These are phyloP conservation scores for Nowickia ferox DNA, from an alignment of 2,888 invertebrate species.

Conservation along the genomic window DNA sequence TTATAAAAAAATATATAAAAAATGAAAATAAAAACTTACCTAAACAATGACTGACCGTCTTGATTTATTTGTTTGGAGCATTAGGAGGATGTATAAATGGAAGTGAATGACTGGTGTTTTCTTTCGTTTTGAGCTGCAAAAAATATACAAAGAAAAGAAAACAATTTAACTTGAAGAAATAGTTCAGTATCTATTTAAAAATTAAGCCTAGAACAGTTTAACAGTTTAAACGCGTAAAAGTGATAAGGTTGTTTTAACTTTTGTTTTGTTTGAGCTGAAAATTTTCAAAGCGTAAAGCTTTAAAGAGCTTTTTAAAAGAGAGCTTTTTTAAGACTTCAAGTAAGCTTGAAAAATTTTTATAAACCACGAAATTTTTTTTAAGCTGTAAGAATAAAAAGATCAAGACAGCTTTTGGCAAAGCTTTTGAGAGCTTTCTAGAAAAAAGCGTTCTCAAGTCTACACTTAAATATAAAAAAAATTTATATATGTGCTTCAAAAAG, in stretches of 20 bases:
- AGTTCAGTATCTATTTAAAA: slow-evolving; percentile 44
- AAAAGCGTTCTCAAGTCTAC: too few relatives aligned
- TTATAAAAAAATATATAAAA: background rate
- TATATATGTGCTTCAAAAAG: too few relatives aligned
- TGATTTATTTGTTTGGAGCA: slow-evolving; percentile 19
- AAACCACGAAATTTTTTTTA: too few relatives aligned
- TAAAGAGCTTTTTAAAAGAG: too few relatives aligned
- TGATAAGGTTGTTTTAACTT: background rate
- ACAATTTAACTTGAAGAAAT: slow-evolving; percentile 30
- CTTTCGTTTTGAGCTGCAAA: slow-evolving; percentile 1
- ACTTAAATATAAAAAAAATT: too few relatives aligned
- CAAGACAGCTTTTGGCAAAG: too few relatives aligned
- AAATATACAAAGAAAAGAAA: slow-evolving; percentile 37
- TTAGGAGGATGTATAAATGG: slow-evolving; percentile 53
- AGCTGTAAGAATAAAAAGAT: too few relatives aligned
- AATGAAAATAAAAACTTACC: slow-evolving; percentile 48
- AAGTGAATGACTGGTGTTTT: slow-evolving; percentile 21
- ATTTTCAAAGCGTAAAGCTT: too few relatives aligned
- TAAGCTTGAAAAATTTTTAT: too few relatives aligned
- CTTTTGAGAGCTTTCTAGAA: too few relatives aligned
- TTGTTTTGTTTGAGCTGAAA: too few relatives aligned
- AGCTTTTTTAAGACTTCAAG: too few relatives aligned
- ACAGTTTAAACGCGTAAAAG: background rate
- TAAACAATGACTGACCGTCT: slow-evolving; percentile 60
- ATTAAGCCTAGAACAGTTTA: slow-evolving; percentile 35